Evolutionary conservation across 2,797 vertebrate genomes (phyloP).

Genomic region (Diceros bicornis): DNA sequence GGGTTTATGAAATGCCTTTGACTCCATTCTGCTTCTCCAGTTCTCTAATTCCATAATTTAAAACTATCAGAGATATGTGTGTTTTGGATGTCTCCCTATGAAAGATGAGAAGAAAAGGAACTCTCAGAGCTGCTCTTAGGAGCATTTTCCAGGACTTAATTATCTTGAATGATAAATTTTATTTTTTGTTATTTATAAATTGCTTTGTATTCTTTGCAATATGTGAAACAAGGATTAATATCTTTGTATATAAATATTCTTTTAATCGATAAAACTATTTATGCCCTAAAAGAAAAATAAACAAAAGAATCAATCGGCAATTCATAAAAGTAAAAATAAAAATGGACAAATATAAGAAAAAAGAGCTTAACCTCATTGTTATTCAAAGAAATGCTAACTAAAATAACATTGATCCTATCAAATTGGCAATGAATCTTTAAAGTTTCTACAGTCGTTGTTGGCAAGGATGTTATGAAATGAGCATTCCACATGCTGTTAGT

Average conservation of each 20-base stretch:
- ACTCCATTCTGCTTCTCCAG: background rate
- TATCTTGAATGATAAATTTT: background rate
- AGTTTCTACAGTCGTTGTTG: background rate
- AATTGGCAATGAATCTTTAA: background rate
- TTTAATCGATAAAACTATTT: slow-evolving; percentile 40
- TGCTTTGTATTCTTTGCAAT: slow-evolving; percentile 34
- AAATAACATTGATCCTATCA: slow-evolving; percentile 53
- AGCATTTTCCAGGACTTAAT: slow-evolving; percentile 43
- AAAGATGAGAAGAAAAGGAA: background rate
- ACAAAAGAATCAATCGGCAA: background rate
- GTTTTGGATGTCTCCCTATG: background rate
- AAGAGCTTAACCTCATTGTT: background rate
- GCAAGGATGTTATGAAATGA: background rate
- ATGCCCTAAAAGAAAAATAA: slow-evolving; percentile 64
- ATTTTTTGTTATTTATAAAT: slow-evolving; percentile 32
- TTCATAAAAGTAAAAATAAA: slow-evolving; percentile 56
- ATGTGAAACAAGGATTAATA: background rate
- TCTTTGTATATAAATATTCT: background rate
- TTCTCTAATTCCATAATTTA: slow-evolving; percentile 46
- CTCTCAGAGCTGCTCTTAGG: background rate
- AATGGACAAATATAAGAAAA: slow-evolving; percentile 15
- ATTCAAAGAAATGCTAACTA: slow-evolving; percentile 36
- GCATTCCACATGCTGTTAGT: background rate
- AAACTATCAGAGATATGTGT: background rate
- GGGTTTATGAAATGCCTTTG: background rate